Percentiles rank a stretch among this genome's conserved stretches.
Evolutionary conservation across 2,113 vertebrate species (phyloP).

Genomic region (Pungitius pungitius): DNA sequence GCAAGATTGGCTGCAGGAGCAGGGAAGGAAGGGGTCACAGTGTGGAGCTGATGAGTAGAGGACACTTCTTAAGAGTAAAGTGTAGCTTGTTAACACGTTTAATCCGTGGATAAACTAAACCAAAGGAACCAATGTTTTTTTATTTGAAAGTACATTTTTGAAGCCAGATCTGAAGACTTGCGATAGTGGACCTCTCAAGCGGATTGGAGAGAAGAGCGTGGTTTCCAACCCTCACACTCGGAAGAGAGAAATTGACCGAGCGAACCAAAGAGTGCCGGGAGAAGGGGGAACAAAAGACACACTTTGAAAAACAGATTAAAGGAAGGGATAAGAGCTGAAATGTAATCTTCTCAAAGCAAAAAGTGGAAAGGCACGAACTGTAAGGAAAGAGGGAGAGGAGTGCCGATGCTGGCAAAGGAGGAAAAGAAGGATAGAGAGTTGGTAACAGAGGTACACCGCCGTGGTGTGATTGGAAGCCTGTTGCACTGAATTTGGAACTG

Average conservation of each 20-base stretch:
- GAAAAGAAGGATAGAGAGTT: constrained; percentile 23
- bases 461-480: constrained; percentile 41
- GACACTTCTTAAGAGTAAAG: neutral
- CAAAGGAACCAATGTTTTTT: constrained; percentile 7
- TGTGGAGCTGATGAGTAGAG: neutral
- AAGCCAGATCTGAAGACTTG: constrained; percentile 20
- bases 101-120: neutral
- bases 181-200: constrained; percentile 5
- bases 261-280: constrained; percentile 28
- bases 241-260: constrained; percentile 39
- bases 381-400: constrained; percentile 24
- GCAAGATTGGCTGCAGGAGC: neutral
- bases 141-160: neutral
- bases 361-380: constrained; percentile 39
- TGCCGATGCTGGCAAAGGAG: constrained; percentile 24
- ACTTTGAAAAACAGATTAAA: constrained; percentile 36
- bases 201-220: constrained; percentile 4
- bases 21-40: neutral
- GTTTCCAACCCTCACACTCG: constrained; percentile 29
- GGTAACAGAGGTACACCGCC: constrained; percentile 30
- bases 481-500: constrained; percentile 43
- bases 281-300: neutral
- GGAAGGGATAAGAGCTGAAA: constrained; percentile 33
- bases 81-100: neutral
- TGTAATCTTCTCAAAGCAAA: constrained; percentile 49